Conservation (phyloP, 2,888 invertebrate species). For the Chironomus tentans region DNA sequence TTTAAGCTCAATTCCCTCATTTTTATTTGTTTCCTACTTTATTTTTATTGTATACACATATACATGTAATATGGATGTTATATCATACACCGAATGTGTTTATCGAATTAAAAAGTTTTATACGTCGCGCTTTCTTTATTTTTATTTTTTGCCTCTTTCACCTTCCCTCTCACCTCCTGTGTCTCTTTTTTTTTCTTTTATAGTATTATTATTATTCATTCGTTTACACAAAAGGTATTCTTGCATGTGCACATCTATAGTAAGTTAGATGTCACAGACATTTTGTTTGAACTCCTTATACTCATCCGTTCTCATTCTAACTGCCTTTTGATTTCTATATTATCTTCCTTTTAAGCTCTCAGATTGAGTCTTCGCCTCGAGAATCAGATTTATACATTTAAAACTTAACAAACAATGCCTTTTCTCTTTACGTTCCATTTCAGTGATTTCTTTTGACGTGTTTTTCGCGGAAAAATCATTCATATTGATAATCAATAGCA, state of each 20-base stretch:
- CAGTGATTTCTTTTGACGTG: neutral
- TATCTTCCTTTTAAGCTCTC: neutral
- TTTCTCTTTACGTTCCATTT: neutral
- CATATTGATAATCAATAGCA: too few species aligned
- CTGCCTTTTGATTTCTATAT: neutral
- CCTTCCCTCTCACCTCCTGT: neutral
- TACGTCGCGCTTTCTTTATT: neutral
- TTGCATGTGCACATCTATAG: too few species aligned
- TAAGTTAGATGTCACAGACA: too few species aligned
- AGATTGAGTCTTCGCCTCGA: neutral
- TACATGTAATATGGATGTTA: too few species aligned
- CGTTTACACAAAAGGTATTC: too few species aligned
- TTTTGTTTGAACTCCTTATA: too few species aligned
- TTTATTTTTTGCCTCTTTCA: neutral
- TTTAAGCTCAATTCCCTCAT: constrained; percentile 21
- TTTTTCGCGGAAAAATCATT: neutral
- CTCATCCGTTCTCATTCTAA: neutral
- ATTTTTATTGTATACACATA: constrained; percentile 7
- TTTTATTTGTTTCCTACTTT: constrained; percentile 22
- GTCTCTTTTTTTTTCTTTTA: too few species aligned
- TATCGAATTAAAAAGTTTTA: constrained; percentile 25
- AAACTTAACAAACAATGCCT: neutral
- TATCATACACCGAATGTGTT: constrained; percentile 14
- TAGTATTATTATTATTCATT: too few species aligned
- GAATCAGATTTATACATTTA: neutral